Conservation (phyloP, 1,140 invertebrate species). For the Argopecten irradians region DNA sequence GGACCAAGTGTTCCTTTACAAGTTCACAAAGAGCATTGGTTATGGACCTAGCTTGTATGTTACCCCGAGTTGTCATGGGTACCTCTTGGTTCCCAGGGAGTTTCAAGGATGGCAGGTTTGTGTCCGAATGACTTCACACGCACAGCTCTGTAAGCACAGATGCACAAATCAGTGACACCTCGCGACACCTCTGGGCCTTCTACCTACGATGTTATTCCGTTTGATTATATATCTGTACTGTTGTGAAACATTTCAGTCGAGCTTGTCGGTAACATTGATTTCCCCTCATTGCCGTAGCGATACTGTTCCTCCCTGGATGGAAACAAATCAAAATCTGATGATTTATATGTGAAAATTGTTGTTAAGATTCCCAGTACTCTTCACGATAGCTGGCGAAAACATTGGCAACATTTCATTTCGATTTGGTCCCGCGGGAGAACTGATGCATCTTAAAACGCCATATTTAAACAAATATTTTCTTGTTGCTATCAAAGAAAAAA, state of each 20-base stretch:
- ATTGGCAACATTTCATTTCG: neutral
- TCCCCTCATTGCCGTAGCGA: neutral
- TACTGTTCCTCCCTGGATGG: neutral
- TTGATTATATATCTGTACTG: neutral
- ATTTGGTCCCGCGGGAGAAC: neutral
- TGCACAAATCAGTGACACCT: too few species aligned
- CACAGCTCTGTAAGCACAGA: neutral
- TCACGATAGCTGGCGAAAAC: neutral
- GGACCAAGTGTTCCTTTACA: neutral
- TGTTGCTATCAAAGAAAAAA: neutral
- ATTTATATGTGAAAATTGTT: neutral
- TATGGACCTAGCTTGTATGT: neutral
- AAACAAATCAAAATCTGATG: neutral
- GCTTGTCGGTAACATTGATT: neutral
- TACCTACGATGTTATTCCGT: neutral
- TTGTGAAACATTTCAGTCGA: neutral
- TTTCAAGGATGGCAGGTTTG: neutral
- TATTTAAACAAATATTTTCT: neutral
- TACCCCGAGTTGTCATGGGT: neutral
- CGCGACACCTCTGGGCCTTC: neutral
- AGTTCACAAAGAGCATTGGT: neutral
- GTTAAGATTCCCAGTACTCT: neutral
- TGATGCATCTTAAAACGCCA: constrained; percentile 1
- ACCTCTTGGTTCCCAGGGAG: neutral
- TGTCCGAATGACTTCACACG: neutral